phyloP scores from a whole-genome alignment of 2,113 vertebrate genomes.

The Himantopus leucocephalus region DNA sequence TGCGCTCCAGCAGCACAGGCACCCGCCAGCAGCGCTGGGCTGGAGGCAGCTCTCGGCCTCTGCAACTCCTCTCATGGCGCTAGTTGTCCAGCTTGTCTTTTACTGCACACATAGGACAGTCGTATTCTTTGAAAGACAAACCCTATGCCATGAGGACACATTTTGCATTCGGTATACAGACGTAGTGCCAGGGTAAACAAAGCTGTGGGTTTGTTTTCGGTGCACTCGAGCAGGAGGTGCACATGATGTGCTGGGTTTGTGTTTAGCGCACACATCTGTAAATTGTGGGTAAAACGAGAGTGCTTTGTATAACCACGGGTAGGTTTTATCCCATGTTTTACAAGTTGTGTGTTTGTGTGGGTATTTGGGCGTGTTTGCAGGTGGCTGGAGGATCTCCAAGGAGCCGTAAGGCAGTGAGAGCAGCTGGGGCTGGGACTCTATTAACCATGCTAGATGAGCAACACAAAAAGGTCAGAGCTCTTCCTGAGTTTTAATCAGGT shows the following conservation, averaged over 20 bases:
- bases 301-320: neutral
- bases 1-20: neutral
- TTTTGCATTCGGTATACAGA: neutral
- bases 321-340: neutral
- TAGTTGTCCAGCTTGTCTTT: neutral
- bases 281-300: neutral
- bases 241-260: neutral
- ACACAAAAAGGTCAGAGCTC: neutral
- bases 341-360: neutral
- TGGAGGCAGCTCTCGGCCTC: neutral
- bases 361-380: neutral
- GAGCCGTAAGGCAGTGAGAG: neutral
- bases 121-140: neutral
- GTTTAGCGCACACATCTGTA: rapidly evolving
- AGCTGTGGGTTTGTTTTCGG: neutral
- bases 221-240: neutral
- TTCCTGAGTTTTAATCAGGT: neutral
- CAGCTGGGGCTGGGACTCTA: neutral
- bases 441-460: neutral
- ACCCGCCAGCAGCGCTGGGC: neutral
- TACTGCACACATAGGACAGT: neutral
- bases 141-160: neutral
- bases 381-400: neutral
- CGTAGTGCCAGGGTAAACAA: neutral
- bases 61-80: neutral